phyloP scores from a whole-genome alignment of 1,140 invertebrate genomes.

The Drosophila biarmipes region DNA sequence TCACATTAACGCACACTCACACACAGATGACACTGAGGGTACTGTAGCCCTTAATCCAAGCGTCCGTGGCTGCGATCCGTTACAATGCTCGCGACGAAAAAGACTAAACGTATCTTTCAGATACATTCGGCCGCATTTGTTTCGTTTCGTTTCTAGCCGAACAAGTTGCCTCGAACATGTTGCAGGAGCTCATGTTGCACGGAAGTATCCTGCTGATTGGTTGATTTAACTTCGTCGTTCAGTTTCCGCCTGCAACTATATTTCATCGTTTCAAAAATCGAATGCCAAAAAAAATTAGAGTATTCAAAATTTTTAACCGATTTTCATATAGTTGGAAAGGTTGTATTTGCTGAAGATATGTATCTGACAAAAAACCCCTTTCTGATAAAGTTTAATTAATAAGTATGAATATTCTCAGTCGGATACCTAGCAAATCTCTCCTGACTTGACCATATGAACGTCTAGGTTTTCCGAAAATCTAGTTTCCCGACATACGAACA shows the following conservation, averaged over 20 bases:
- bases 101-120: constrained; percentile 14
- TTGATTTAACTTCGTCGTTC: neutral
- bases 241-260: constrained; percentile 1
- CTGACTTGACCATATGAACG: too few species aligned
- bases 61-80: constrained; percentile 59
- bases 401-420: too few species aligned
- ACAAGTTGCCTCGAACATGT: constrained; percentile 5
- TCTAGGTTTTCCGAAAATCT: too few species aligned
- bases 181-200: neutral
- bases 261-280: neutral
- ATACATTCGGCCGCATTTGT: constrained; percentile 4
- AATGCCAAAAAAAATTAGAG: neutral
- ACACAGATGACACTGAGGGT: constrained; percentile 22
- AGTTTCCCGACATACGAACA: constrained; percentile 5
- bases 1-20: constrained; percentile 28
- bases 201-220: constrained; percentile 2
- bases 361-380: too few species aligned
- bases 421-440: too few species aligned
- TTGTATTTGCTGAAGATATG: too few species aligned
- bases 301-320: too few species aligned
- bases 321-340: too few species aligned
- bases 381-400: too few species aligned
- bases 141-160: constrained; percentile 3
- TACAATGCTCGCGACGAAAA: constrained; percentile 36
- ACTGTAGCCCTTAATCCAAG: constrained; percentile 23